phyloP scores from a whole-genome alignment of 2,888 invertebrate genomes.

The Cybosia mesomella region DNA sequence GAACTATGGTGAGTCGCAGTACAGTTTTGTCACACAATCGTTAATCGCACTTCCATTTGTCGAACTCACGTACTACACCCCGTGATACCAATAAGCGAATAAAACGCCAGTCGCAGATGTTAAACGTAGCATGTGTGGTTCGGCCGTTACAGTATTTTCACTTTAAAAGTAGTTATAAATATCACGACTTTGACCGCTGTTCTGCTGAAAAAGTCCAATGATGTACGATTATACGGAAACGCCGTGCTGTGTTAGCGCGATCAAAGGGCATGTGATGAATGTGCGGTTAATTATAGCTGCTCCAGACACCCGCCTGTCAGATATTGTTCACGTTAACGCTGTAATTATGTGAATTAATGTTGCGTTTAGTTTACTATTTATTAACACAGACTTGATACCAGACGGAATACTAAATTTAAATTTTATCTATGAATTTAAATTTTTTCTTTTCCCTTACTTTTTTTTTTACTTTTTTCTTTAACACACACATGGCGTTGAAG shows the following conservation, averaged over 20 bases:
- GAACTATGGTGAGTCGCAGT: too few species aligned
- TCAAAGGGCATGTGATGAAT: constrained; percentile 35
- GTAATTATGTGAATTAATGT: constrained; percentile 12
- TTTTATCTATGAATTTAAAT: too few species aligned
- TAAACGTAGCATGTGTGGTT: not conserved
- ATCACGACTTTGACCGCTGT: constrained; percentile 3
- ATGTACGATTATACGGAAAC: constrained; percentile 5
- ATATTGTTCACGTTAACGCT: constrained; percentile 11
- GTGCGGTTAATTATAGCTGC: constrained; percentile 33
- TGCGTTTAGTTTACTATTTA: constrained; percentile 6
- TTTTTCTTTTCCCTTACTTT: too few species aligned
- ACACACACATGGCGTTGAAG: too few species aligned
- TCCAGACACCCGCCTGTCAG: constrained; percentile 27
- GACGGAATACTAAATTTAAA: too few species aligned
- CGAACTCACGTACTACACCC: too few species aligned
- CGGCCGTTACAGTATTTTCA: not conserved
- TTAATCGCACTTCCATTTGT: not conserved
- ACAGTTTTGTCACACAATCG: too few species aligned
- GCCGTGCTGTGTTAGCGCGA: constrained; percentile 21
- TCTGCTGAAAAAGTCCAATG: not conserved
- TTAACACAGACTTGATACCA: too few species aligned
- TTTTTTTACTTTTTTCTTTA: too few species aligned
- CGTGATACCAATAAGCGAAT: not conserved
- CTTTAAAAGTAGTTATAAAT: not conserved
- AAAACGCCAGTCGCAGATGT: not conserved